Conservation (phyloP, 1,140 invertebrate genomes). For the Hyposmocoma kahamanoa region DNA sequence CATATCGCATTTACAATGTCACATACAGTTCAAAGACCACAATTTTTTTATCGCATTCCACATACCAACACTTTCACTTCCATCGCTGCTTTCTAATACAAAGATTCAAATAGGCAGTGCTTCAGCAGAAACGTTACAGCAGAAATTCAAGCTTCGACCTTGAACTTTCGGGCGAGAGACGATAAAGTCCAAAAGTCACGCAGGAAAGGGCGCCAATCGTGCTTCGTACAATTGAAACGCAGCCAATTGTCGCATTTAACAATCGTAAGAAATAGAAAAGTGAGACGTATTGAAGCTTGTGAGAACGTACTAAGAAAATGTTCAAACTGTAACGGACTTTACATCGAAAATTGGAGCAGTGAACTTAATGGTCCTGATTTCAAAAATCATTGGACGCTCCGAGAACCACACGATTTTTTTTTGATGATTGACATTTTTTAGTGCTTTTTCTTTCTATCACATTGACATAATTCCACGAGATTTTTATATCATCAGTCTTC, state of each 20-base stretch:
- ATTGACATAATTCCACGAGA: too few species aligned
- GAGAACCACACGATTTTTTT: too few species aligned
- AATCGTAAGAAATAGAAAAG: too few species aligned
- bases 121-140: conserved; percentile 1
- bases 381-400: too few species aligned
- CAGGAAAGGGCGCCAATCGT: conserved; percentile 6
- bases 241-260: conserved; percentile 1
- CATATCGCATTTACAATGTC: conserved; percentile 27
- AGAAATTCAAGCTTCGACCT: conserved; percentile 11
- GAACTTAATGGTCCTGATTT: too few species aligned
- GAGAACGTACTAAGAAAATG: too few species aligned
- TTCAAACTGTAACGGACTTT: too few species aligned
- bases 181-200: conserved; percentile 14
- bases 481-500: too few species aligned
- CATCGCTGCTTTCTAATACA: background rate
- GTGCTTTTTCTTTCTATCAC: too few species aligned
- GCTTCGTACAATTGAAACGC: background rate
- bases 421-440: too few species aligned
- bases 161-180: conserved; percentile 18
- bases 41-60: conserved; percentile 1
- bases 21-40: conserved; percentile 20
- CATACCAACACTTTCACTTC: background rate
- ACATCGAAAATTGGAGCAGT: too few species aligned
- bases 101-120: conserved; percentile 1
- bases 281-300: too few species aligned